Percentiles rank a stretch among this genome's conserved stretches.
Conservation (phyloP, 37 sponge, comb jelly and placozoan species). For the Ianthella basta region DNA sequence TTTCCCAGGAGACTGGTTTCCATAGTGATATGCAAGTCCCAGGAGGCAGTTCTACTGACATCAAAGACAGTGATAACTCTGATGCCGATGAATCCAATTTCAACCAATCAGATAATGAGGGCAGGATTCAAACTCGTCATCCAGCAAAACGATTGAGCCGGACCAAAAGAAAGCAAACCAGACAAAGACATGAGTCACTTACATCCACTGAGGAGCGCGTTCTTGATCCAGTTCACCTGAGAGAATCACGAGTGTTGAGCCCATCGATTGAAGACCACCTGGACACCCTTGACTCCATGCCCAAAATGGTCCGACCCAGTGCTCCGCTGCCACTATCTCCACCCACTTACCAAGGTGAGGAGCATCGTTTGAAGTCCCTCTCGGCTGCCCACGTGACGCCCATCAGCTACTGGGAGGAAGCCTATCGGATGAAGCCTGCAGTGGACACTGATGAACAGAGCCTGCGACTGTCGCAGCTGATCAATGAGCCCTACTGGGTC, state of each 20-base stretch:
- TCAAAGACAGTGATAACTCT: background rate
- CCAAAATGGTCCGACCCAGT: background rate
- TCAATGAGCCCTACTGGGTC: slow-evolving; percentile 3
- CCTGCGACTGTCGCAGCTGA: slow-evolving; percentile 52
- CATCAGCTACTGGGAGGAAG: slow-evolving; percentile 79
- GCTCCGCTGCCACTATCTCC: background rate
- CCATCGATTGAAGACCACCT: slow-evolving; percentile 1
- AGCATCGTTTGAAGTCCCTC: slow-evolving; percentile 52
- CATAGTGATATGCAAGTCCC: background rate
- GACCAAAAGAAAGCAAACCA: background rate
- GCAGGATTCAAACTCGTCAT: too few species aligned
- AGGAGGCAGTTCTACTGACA: slow-evolving; percentile 23
- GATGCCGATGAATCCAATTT: slow-evolving; percentile 18
- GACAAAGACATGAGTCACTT: background rate
- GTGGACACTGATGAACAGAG: slow-evolving; percentile 72
- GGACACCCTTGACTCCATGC: background rate
- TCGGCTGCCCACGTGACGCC: slow-evolving; percentile 55
- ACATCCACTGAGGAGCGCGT: slow-evolving; percentile 17
- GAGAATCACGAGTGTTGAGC: background rate
- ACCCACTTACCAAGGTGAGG: background rate
- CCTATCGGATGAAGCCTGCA: slow-evolving; percentile 58
- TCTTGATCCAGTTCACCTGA: background rate
- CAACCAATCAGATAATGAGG: background rate
- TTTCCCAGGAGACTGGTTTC: slow-evolving; percentile 14
- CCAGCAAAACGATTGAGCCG: background rate